These are phyloP conservation scores for Oncorhynchus nerka DNA, from an alignment of 2,113 vertebrate species.

Conservation along the genomic window DNA sequence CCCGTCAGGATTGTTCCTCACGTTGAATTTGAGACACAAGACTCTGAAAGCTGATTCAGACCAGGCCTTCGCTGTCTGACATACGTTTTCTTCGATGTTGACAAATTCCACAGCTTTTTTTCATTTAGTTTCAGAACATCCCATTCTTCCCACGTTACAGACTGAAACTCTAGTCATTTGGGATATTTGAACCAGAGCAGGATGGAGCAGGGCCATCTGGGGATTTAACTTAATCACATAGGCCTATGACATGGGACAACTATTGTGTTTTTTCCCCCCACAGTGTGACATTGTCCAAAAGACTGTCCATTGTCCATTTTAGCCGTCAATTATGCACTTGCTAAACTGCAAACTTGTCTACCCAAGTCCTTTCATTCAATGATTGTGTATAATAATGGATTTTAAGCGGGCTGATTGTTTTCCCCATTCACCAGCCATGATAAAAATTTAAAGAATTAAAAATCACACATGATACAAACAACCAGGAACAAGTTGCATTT, in stretches of 20 bases:
- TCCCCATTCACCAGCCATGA: too few relatives aligned
- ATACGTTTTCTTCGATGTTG: slow-evolving; percentile 45
- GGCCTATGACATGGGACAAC: slow-evolving; percentile 28
- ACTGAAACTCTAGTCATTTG: slow-evolving; percentile 37
- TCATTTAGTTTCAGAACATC: slow-evolving; percentile 56
- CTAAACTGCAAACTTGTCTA: not conserved
- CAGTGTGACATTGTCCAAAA: not conserved
- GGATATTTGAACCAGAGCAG: slow-evolving; percentile 14
- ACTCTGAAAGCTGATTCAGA: slow-evolving; percentile 28
- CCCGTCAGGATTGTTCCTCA: slow-evolving; percentile 24
- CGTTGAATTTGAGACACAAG: slow-evolving; percentile 14
- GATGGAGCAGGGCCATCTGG: not conserved
- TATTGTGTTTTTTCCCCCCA: slow-evolving; percentile 36
- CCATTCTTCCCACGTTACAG: slow-evolving; percentile 40
- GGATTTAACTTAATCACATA: slow-evolving; percentile 25
- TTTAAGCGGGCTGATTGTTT: not conserved
- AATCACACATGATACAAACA: not conserved
- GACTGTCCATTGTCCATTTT: not conserved
- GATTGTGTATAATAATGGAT: not conserved
- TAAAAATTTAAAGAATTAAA: too few relatives aligned
- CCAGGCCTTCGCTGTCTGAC: slow-evolving; percentile 41
- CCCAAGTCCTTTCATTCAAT: not conserved
- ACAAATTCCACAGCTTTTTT: slow-evolving; percentile 67
- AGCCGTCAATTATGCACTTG: not conserved
- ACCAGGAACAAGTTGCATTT: not conserved